Percentiles rank a stretch among this genome's conserved stretches.
phyloP scores from a whole-genome alignment of 2,797 vertebrate genomes.

The Kryptolebias ocellatus region DNA sequence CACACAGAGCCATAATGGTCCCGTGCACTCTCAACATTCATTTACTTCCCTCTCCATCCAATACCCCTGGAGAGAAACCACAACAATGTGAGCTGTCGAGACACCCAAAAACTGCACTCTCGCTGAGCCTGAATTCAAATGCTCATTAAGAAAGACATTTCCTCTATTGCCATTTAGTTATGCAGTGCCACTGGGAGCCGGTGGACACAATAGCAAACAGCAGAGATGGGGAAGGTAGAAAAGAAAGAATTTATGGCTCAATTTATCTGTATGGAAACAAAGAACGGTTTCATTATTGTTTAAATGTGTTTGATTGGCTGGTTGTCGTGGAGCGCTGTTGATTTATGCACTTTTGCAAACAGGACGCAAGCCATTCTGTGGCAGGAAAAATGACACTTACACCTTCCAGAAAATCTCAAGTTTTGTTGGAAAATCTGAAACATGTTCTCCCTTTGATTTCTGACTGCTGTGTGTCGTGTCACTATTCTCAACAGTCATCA shows the following conservation, averaged over 20 bases:
- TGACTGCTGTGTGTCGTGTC: constrained; percentile 24
- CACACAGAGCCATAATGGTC: constrained; percentile 69
- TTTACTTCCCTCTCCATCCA: constrained; percentile 65
- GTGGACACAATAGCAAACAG: constrained; percentile 53
- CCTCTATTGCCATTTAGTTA: constrained; percentile 60
- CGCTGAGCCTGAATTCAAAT: constrained; percentile 55
- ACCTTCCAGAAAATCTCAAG: constrained; percentile 22
- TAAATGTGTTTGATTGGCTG: constrained; percentile 62
- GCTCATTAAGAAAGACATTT: constrained; percentile 71
- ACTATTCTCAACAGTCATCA: constrained; percentile 43
- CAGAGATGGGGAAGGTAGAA: constrained; percentile 38
- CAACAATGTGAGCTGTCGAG: constrained; percentile 61
- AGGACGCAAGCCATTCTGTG: constrained; percentile 27
- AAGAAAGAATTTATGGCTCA: constrained; percentile 41
- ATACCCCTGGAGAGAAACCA: constrained; percentile 60
- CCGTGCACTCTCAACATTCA: constrained; percentile 56
- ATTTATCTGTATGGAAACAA: constrained; percentile 55
- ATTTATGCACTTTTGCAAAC: constrained; percentile 45
- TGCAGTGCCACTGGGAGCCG: constrained; percentile 48
- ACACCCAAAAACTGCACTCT: constrained; percentile 46
- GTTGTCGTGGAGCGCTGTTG: constrained; percentile 43
- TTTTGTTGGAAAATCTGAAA: constrained; percentile 22
- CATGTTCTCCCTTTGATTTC: constrained; percentile 33
- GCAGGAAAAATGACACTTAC: constrained; percentile 13
- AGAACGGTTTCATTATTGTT: constrained; percentile 65